Base-by-base conservation (phyloP, 2,888 invertebrate species). In the Mythimna vitellina region DNA sequence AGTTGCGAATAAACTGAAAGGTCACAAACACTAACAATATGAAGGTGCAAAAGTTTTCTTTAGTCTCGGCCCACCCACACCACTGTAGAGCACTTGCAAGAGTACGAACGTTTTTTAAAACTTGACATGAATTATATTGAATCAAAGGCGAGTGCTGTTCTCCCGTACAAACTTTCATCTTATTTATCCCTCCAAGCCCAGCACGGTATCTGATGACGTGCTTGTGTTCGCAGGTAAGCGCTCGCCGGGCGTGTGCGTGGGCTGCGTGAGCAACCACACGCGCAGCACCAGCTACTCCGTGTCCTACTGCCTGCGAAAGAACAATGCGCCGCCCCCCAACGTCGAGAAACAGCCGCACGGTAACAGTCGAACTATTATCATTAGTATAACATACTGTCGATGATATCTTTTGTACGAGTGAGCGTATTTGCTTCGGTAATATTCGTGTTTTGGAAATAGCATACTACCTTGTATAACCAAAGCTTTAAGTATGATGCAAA, bases 221-320 rank as follows among this genome's bases (percentile, higher is more conserved):
- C 3, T 20, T 8, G 20, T 57, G 20, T 53, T 2, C 6, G 5
- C 80, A 94, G 96, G 96, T 70, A 97, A 97, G 86, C 96, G 97
- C 29, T 97, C 97, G 3, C 97, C 97, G 0, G 97, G 97, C 46
- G 96, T 96, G 70, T 96, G 96, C 82, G 97, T 96, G 6, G 96
- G 97, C 17, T 96, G 96, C 83, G 96, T 96, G 35, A 95, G 95
- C 64, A 98, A 98, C 79, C 99, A 99, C 93, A 98, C 98, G 0
- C 97, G 99, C 68, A 99, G 99, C 92, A 99, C 99, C 9, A 99
- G 99, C 91, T 99, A 99, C 94, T 98, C 98, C 0, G 99, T 98
- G n/a, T 98, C 98, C 20, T 99, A 98, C 92, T 98, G 98, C 88
- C 97, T 98, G 89, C 97, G 98, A 81, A 98, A 98, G 92, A 97